phyloP scores from a whole-genome alignment of 2,113 vertebrate genomes.

The Lophura nycthemera region DNA sequence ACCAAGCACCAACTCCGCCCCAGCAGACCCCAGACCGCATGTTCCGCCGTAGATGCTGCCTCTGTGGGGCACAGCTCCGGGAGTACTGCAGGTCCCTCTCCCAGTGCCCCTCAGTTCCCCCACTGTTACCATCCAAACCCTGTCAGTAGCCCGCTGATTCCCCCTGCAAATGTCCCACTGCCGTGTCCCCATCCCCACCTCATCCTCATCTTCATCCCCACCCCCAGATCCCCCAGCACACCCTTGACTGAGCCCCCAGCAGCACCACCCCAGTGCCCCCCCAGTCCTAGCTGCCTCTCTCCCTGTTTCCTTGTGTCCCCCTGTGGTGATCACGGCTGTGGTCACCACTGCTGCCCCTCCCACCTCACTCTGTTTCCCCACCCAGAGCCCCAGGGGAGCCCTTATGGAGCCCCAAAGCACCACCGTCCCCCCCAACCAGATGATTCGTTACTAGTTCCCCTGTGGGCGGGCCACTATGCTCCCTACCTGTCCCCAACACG shows the following conservation, averaged over 20 bases:
- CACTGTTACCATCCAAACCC: too few species aligned
- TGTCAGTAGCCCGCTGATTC: too few species aligned
- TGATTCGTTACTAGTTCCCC: too few species aligned
- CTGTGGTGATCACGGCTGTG: accelerated
- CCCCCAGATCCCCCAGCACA: accelerated
- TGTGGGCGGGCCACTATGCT: too few species aligned
- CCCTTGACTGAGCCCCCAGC: neutral
- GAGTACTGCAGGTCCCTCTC: neutral
- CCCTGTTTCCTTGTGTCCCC: neutral
- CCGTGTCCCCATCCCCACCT: neutral
- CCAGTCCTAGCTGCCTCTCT: neutral
- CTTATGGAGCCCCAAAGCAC: too few species aligned
- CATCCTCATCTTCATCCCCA: too few species aligned
- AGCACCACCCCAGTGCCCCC: neutral
- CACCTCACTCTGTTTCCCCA: neutral
- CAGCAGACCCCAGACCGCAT: neutral
- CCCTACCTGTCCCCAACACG: neutral
- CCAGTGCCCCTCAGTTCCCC: neutral
- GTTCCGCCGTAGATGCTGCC: neutral
- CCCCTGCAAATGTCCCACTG: neutral
- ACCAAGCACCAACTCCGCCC: neutral
- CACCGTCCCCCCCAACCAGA: conserved; percentile 99
- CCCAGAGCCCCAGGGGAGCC: too few species aligned
- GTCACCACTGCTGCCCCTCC: accelerated
- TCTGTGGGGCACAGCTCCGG: too few species aligned